Evolutionary conservation across 1,140 invertebrate species (phyloP), one percentile per base, ranked within the genome.

Genomic region (Scaptodrosophila lebanonensis): DNA sequence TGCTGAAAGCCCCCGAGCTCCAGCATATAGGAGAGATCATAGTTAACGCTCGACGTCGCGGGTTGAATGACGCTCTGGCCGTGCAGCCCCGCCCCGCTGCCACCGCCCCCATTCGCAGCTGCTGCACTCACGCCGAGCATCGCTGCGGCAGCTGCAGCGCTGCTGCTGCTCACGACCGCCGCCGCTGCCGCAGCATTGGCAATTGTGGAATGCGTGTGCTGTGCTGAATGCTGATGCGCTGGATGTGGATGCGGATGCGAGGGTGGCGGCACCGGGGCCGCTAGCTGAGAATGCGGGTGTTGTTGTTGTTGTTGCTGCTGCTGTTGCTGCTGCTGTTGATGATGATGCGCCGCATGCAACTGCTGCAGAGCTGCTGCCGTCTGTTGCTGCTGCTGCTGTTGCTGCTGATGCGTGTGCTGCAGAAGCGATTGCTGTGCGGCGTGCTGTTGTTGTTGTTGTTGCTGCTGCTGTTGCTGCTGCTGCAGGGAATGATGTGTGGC

Each of bases 1-100:
- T 94, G 60, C 91, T 91, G 89, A 52, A 93, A 93, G 86, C 94
- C 95, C 60, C 94, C 94, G 70, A 96, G 89, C 86, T 95, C 94
- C 66, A 95, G 91, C 83, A 96, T 92, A 84, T 91, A 91, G 65
- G 91, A 90, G 62, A 95, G 91, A 86, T 96, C 95, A 87, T 96
- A 94, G 86, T 93, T 93, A 43, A 94, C 91, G 53, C 90, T 91
- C 64, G 91, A 92, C 30, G 92, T 93, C 13, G 93, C 91, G 32
- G 93, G 91, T 38, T 94, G 92, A 59, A 94, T 94, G 11, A 94
- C 93, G 54, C 92, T 93, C 32, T 92, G 93, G 13, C 90, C 89
- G 61, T n/a, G n/a, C n/a, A 90, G 87, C 87, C 90, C n/a, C n/a
- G n/a, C n/a, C n/a, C n/a, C 86, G 88, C 39, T 6, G 22, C 22